phyloP scores from a whole-genome alignment of 2,888 invertebrate genomes.

The Apamea epomidion region DNA sequence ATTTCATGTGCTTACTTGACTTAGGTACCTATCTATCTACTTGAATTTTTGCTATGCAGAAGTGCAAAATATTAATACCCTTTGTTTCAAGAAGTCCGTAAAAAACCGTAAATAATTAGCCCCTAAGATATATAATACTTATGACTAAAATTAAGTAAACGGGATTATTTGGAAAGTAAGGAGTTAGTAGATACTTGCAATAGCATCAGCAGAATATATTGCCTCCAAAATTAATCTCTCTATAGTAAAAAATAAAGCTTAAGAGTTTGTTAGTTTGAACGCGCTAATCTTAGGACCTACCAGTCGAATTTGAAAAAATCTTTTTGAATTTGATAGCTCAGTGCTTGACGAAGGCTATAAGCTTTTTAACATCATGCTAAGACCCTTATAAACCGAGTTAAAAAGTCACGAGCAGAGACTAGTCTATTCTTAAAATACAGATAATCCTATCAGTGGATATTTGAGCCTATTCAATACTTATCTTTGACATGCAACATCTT shows the following conservation, averaged over 20 bases:
- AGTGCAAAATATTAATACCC: background rate
- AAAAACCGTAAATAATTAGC: background rate
- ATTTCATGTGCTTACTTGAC: background rate
- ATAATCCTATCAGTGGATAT: background rate
- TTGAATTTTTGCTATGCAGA: background rate
- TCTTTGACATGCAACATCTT: conserved; percentile 1
- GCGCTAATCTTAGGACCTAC: too few relatives aligned
- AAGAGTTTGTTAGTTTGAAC: too few relatives aligned
- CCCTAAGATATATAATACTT: background rate
- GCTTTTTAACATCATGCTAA: too few relatives aligned
- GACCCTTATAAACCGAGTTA: too few relatives aligned
- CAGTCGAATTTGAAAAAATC: too few relatives aligned
- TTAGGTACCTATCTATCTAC: background rate
- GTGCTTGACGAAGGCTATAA: too few relatives aligned
- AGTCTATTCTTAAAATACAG: too few relatives aligned
- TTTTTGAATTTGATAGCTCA: too few relatives aligned
- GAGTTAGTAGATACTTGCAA: background rate
- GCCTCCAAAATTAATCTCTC: background rate
- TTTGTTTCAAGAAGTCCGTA: background rate
- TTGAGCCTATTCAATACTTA: conserved; percentile 9
- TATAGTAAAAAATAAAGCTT: too few relatives aligned
- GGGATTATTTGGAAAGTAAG: background rate
- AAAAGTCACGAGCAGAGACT: too few relatives aligned
- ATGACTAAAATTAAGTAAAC: background rate
- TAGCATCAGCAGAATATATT: background rate